Conservation (phyloP, 1,140 invertebrate genomes). For the Nasonia giraulti region DNA sequence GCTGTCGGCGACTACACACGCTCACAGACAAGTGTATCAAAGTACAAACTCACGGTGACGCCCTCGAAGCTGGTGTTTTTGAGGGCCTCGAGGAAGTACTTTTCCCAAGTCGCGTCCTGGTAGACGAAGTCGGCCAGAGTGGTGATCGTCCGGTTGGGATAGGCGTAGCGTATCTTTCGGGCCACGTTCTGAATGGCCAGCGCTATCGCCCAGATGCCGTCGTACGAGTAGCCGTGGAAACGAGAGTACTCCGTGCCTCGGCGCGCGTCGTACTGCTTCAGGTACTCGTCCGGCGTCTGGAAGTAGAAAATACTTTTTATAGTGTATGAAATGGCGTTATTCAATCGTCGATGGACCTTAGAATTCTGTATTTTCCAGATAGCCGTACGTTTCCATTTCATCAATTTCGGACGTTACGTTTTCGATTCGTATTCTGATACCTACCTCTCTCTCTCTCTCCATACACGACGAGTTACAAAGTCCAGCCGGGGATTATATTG, state of each 20-base stretch:
- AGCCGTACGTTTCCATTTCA: no score
- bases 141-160: slow-evolving; percentile 81
- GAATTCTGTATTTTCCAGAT: no score
- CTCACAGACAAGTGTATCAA: background rate
- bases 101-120: slow-evolving; percentile 90
- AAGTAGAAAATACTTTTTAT: background rate
- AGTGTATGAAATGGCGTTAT: no score
- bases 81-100: slow-evolving; percentile 89
- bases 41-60: slow-evolving; percentile 85
- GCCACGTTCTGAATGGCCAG: slow-evolving; percentile 92
- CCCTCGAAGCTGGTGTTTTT: slow-evolving; percentile 94
- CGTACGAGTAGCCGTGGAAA: slow-evolving; percentile 98
- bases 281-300: slow-evolving; percentile 92
- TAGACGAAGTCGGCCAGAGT: slow-evolving; percentile 83
- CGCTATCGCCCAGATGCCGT: slow-evolving; percentile 97
- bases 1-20: background rate
- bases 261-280: slow-evolving; percentile 86
- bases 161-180: slow-evolving; percentile 77
- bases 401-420: no score
- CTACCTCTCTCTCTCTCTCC: no score
- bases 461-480: no score
- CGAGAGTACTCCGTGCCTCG: slow-evolving; percentile 90
- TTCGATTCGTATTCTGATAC: no score
- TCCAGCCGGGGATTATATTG: no score
- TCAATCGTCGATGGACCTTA: no score